Evolutionary conservation across 2,113 vertebrate genomes (phyloP).

Genomic region (Lasiurus borealis): DNA sequence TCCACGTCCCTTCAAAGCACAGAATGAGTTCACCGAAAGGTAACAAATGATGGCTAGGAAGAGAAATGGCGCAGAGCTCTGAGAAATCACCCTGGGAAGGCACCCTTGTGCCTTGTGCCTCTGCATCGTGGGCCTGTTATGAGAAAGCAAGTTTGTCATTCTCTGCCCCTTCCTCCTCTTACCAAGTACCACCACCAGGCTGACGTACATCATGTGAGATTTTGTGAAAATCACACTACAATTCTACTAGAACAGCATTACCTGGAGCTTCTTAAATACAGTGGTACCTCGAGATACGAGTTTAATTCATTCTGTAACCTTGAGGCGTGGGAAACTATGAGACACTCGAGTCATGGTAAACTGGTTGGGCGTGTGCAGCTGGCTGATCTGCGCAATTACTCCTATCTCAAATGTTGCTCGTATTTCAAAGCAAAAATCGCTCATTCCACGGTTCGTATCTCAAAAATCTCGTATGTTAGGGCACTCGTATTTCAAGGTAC

Average conservation of each 20-base stretch:
- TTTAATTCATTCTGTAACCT: too few relatives aligned
- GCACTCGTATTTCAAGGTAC: too few relatives aligned
- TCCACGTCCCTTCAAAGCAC: constrained; percentile 67
- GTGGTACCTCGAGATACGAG: too few relatives aligned
- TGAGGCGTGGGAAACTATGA: too few relatives aligned
- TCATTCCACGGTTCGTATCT: too few relatives aligned
- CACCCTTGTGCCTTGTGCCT: constrained; percentile 51
- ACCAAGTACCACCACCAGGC: constrained; percentile 23
- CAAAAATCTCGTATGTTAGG: too few relatives aligned
- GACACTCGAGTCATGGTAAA: too few relatives aligned
- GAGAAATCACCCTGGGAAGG: constrained; percentile 58
- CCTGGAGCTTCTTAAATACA: not conserved
- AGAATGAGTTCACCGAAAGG: constrained; percentile 67
- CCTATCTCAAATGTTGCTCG: too few relatives aligned
- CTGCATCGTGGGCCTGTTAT: not conserved
- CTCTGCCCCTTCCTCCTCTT: not conserved
- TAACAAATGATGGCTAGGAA: constrained; percentile 56
- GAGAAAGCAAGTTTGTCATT: constrained; percentile 29
- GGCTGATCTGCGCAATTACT: too few relatives aligned
- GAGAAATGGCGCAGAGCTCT: constrained; percentile 25
- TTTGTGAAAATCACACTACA: not conserved
- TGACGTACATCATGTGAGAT: not conserved
- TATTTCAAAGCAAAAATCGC: too few relatives aligned
- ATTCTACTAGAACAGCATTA: not conserved
- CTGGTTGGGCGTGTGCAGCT: too few relatives aligned